Evolutionary conservation across 2,797 vertebrate species (phyloP).

Genomic region (Acipenser ruthenus): DNA sequence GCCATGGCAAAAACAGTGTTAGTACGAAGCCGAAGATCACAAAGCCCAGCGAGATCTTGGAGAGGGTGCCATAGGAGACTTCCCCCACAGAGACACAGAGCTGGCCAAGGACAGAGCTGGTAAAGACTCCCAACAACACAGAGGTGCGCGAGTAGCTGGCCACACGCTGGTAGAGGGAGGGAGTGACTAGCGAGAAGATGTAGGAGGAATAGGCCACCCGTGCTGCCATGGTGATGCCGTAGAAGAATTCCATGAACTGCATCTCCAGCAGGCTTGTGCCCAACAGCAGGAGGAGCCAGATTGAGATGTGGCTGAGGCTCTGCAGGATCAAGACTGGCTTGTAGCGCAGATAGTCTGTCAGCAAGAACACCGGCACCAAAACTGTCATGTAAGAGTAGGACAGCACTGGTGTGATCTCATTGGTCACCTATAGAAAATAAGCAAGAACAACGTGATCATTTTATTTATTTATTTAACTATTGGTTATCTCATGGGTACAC

Average conservation of each 20-base stretch:
- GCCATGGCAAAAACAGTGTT: slow-evolving; percentile 72
- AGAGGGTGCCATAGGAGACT: slow-evolving; percentile 54
- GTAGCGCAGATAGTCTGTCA: slow-evolving; percentile 86
- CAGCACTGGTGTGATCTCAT: slow-evolving; percentile 80
- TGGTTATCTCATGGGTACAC: no score
- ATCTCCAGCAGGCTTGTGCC: slow-evolving; percentile 66
- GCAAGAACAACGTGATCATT: no score
- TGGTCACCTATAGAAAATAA: slow-evolving; percentile 71
- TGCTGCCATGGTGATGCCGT: slow-evolving; percentile 83
- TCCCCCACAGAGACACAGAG: slow-evolving; percentile 55
- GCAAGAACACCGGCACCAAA: slow-evolving; percentile 83
- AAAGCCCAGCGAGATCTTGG: slow-evolving; percentile 70
- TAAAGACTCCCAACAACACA: slow-evolving; percentile 82
- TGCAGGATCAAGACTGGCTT: slow-evolving; percentile 87
- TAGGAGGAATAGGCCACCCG: slow-evolving; percentile 95
- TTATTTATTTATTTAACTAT: no score
- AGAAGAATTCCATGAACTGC: slow-evolving; percentile 96
- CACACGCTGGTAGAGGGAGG: slow-evolving; percentile 73
- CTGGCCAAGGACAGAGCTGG: slow-evolving; percentile 85
- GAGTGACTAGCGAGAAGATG: slow-evolving; percentile 83
- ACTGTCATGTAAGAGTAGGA: slow-evolving; percentile 85
- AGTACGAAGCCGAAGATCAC: slow-evolving; percentile 70
- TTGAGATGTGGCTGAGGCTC: slow-evolving; percentile 72
- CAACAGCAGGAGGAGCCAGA: slow-evolving; percentile 78
- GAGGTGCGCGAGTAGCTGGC: slow-evolving; percentile 80